phyloP scores from a whole-genome alignment of 2,797 vertebrate genomes.

The Danio tinwini region DNA sequence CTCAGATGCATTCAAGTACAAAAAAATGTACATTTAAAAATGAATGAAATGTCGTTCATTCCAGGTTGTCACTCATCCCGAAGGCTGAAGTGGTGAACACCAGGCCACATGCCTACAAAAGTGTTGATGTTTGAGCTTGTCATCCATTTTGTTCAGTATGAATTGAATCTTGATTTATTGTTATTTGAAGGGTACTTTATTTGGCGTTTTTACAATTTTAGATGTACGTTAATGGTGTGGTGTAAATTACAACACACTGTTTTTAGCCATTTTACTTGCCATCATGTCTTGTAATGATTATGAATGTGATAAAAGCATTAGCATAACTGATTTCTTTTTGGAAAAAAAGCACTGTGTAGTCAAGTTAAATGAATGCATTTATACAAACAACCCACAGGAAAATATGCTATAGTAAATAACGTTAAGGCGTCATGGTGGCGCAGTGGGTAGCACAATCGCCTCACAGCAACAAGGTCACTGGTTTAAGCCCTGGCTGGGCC shows the following conservation, averaged over 20 bases:
- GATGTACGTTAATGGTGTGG: background rate
- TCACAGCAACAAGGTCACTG: too few relatives aligned
- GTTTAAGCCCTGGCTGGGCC: too few relatives aligned
- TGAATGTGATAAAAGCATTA: background rate
- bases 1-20: background rate
- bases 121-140: background rate
- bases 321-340: too few relatives aligned
- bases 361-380: too few relatives aligned
- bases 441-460: too few relatives aligned
- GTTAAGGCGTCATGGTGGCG: too few relatives aligned
- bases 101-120: background rate
- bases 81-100: conserved; percentile 69
- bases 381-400: too few relatives aligned
- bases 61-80: conserved; percentile 63
- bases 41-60: conserved; percentile 17
- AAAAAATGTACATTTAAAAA: background rate
- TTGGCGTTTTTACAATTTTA: background rate
- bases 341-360: too few relatives aligned
- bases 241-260: background rate
- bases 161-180: conserved; percentile 6
- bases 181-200: background rate
- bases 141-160: background rate
- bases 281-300: background rate
- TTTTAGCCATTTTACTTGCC: background rate
- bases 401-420: too few relatives aligned